Base-by-base conservation (phyloP, 1,140 invertebrate genomes). In the Oryctes rhinoceros region DNA sequence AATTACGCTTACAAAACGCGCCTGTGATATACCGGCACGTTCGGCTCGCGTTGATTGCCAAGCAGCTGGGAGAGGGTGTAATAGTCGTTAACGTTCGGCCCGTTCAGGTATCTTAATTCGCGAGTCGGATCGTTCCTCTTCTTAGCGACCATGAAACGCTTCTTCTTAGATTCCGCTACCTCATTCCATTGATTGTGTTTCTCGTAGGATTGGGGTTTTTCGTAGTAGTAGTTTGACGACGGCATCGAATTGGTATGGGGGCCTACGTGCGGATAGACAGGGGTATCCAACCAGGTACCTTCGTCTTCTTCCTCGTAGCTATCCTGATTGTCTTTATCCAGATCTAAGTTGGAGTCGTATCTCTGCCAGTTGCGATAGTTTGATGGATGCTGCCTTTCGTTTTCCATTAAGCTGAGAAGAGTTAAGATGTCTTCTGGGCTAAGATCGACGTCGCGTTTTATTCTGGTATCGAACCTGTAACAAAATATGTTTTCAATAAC, bases 381-480 rank as follows among this genome's bases (percentile, higher is more conserved):
- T 0, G 67, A 78, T 39, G 79, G 30, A 10, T 39, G 62, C 18
- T 82, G 81, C 20, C 83, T 83, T 18, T 85, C 84, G 76, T 84
- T 86, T 76, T 87, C 86, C 81, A 85, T 86, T 6, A 87, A 80
- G 2, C 83, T 82, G 0, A 87, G 79, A 5, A 87, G 76, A 1
- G 85, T 82, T 13, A 87, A 80, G n/a, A 86, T 82, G 71, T 87
- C 86, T 81, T 87, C 86, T 15, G 86, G 86, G 9, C 83, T 84
- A 30, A 87, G 77, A 62, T 87, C 86, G 7, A 85, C 80, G 15
- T 85, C 84, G 20, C 85, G 80, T 78, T 86, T 86, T 11, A 82
- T 79, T 65, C 86, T 82, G 76, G 80, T 81, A 35, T 81, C 81
- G 53, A 81, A 81, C 71, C 83, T 83, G 76, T 82, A 81, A 11